These are phyloP conservation scores for Balaenoptera acutorostrata DNA, from an alignment of 2,113 vertebrate genomes.

Conservation along the genomic window DNA sequence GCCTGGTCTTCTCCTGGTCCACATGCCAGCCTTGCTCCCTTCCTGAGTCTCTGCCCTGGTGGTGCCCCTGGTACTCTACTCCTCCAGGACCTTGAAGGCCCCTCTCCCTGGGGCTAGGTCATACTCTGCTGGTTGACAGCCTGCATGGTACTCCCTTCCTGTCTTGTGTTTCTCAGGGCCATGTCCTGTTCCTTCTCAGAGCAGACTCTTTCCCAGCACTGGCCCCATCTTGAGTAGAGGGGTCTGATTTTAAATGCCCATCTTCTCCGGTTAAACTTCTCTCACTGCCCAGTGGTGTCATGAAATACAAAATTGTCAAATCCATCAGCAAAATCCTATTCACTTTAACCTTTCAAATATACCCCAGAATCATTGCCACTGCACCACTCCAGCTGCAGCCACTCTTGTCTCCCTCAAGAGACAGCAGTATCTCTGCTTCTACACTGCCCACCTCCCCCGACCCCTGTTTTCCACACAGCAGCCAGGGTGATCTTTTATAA, in stretches of 20 bases:
- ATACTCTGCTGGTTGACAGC: not conserved
- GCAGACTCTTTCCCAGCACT: not conserved
- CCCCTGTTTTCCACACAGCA: not conserved
- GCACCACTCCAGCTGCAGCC: not conserved
- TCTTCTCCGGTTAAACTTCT: not conserved
- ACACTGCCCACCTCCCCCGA: fast-evolving
- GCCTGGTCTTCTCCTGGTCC: not conserved
- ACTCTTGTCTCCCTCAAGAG: not conserved
- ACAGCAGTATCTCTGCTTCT: not conserved
- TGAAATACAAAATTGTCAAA: not conserved
- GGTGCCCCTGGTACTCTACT: not conserved
- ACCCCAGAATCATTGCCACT: not conserved
- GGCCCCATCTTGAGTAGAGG: not conserved
- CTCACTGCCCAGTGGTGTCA: not conserved
- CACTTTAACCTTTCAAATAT: not conserved
- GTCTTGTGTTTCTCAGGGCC: not conserved
- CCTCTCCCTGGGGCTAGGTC: not conserved
- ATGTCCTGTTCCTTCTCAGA: not conserved
- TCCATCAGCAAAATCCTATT: not conserved
- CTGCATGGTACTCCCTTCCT: not conserved
- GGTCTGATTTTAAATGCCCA: not conserved
- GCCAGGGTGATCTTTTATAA: not conserved
- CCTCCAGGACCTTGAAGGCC: fast-evolving
- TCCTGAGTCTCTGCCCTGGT: not conserved
- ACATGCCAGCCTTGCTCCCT: not conserved